phyloP scores from a whole-genome alignment of 2,888 invertebrate species.

The Flexamia atlantica region DNA sequence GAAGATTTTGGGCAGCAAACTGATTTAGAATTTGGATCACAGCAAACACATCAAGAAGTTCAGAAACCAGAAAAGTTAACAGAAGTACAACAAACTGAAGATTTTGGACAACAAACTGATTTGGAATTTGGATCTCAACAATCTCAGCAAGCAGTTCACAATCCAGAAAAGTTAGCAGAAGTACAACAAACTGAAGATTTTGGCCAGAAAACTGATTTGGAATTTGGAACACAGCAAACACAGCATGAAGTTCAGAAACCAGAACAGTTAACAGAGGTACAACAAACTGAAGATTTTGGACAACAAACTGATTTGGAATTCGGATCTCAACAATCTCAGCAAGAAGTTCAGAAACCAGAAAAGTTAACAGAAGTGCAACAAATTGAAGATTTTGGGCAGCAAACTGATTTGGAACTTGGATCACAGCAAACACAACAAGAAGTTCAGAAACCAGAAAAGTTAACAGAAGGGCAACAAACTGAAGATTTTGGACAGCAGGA shows the following conservation, averaged over 20 bases:
- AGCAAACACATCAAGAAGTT: constrained; percentile 12
- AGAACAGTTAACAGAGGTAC: background rate
- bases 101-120: constrained; percentile 27
- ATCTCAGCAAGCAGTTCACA: background rate
- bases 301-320: constrained; percentile 63
- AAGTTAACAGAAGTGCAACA: constrained; percentile 7
- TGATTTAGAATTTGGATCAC: constrained; percentile 19
- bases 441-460: constrained; percentile 16
- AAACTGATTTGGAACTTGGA: constrained; percentile 16
- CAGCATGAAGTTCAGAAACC: background rate
- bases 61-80: constrained; percentile 9
- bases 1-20: background rate
- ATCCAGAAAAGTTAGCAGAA: background rate
- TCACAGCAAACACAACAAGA: constrained; percentile 56
- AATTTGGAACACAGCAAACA: constrained; percentile 29
- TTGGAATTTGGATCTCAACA: constrained; percentile 18
- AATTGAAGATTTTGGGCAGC: constrained; percentile 32
- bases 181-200: constrained; percentile 24
- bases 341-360: constrained; percentile 8
- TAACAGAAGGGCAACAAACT: background rate
- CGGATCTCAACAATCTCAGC: background rate
- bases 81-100: constrained; percentile 17
- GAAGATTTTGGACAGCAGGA: constrained; percentile 64
- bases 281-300: constrained; percentile 55
- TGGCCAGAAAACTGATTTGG: constrained; percentile 13